phyloP scores from a whole-genome alignment of 2,113 vertebrate species.

The Pandion haliaetus region DNA sequence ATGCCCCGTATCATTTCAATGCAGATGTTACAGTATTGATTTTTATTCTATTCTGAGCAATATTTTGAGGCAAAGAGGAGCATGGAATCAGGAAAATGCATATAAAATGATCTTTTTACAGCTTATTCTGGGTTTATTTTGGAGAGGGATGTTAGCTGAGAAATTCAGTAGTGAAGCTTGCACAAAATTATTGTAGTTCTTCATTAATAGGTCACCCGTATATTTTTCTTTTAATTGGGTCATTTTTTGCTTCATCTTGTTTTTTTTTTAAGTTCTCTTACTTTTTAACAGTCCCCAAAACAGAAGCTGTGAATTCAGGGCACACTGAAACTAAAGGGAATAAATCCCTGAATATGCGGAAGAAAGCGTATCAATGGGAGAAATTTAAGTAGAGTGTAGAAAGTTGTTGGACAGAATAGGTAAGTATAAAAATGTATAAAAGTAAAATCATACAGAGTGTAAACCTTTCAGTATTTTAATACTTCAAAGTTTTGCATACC shows the following conservation, averaged over 20 bases:
- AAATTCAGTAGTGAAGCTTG: not conserved
- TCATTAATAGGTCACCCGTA: not conserved
- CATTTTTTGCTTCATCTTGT: not conserved
- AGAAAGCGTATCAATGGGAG: not conserved
- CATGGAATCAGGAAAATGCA: not conserved
- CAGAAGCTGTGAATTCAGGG: not conserved
- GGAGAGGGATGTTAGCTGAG: not conserved
- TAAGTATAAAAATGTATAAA: not conserved
- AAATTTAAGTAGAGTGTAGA: not conserved
- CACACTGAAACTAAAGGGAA: not conserved
- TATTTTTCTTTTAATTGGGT: not conserved
- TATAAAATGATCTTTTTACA: not conserved
- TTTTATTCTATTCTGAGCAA: not conserved
- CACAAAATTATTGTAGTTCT: not conserved
- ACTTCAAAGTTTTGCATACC: not conserved
- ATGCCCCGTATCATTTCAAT: not conserved
- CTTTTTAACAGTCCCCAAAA: not conserved
- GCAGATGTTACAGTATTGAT: not conserved
- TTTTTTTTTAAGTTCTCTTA: not conserved
- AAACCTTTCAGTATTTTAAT: not conserved
- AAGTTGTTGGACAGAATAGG: not conserved
- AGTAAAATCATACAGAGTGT: not conserved
- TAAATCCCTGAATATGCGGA: not conserved
- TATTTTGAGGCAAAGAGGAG: not conserved
- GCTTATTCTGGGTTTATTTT: not conserved